phyloP scores from a whole-genome alignment of 2,888 invertebrate species.

The Caenorhabditis plicata region DNA sequence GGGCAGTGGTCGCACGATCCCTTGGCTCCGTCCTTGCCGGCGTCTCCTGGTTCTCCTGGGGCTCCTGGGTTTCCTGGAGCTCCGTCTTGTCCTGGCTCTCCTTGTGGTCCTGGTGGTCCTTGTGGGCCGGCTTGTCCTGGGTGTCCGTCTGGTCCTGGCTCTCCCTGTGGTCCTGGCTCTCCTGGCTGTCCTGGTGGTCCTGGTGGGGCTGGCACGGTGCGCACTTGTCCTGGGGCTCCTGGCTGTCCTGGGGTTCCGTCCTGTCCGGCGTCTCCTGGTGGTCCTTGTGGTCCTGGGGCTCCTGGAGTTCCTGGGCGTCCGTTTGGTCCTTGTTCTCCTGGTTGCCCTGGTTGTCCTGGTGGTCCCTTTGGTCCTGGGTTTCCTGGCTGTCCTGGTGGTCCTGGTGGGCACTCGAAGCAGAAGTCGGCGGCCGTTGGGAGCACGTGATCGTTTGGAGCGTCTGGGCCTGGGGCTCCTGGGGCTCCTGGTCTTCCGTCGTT shows the following conservation, averaged over 20 bases:
- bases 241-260: slow-evolving; percentile 55
- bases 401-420: slow-evolving; percentile 51
- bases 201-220: slow-evolving; percentile 49
- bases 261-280: slow-evolving; percentile 50
- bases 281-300: slow-evolving; percentile 56
- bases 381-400: slow-evolving; percentile 54
- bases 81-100: slow-evolving; percentile 46
- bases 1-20: slow-evolving; percentile 50
- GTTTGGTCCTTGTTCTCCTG: slow-evolving; percentile 50
- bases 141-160: slow-evolving; percentile 48
- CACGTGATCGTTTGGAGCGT: slow-evolving; percentile 45
- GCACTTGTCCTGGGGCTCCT: slow-evolving; percentile 51
- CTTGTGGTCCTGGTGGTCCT: slow-evolving; percentile 50
- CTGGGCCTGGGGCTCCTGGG: slow-evolving; percentile 50
- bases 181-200: slow-evolving; percentile 54
- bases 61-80: slow-evolving; percentile 47
- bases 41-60: slow-evolving; percentile 47
- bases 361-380: slow-evolving; percentile 54
- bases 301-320: slow-evolving; percentile 54
- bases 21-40: slow-evolving; percentile 45
- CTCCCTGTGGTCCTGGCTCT: slow-evolving; percentile 50
- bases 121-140: slow-evolving; percentile 44
- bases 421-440: slow-evolving; percentile 44
- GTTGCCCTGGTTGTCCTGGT: slow-evolving; percentile 40
- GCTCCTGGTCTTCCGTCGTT: slow-evolving; percentile 44